Conservation (phyloP, 2,888 invertebrate genomes). For the Hyppa rectilinea region DNA sequence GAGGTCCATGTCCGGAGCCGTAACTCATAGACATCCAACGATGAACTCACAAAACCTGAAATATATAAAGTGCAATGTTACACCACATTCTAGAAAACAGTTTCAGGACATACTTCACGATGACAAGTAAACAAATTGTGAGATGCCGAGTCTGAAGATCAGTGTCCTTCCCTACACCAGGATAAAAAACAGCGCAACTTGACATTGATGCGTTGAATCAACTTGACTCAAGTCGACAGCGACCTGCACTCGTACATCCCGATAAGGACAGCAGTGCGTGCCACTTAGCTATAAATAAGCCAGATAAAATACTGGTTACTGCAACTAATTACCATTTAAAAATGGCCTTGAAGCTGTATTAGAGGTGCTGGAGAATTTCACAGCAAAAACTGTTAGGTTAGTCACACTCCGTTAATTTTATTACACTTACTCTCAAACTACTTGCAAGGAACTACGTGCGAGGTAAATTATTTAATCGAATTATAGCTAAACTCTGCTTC, state of each 20-base stretch:
- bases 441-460: slow-evolving; percentile 29
- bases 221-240: slow-evolving; percentile 59
- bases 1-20: slow-evolving; percentile 19
- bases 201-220: slow-evolving; percentile 72
- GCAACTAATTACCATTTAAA: slow-evolving; percentile 72
- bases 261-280: slow-evolving; percentile 77
- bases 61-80: neutral
- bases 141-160: slow-evolving; percentile 55
- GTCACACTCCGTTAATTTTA: slow-evolving; percentile 61
- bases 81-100: neutral
- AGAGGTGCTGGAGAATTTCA: slow-evolving; percentile 60
- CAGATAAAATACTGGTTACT: slow-evolving; percentile 70
- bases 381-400: slow-evolving; percentile 59
- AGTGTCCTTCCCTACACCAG: slow-evolving; percentile 54
- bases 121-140: slow-evolving; percentile 11
- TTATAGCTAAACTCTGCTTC: slow-evolving; percentile 31
- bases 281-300: slow-evolving; percentile 75
- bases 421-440: slow-evolving; percentile 50
- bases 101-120: neutral
- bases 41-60: slow-evolving; percentile 4
- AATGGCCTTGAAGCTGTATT: slow-evolving; percentile 66
- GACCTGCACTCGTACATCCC: slow-evolving; percentile 64
- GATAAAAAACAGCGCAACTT: slow-evolving; percentile 66
- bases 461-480: slow-evolving; percentile 47
- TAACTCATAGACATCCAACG: slow-evolving; percentile 9